Percentiles rank a stretch among this genome's conserved stretches.
These are phyloP conservation scores for Drosophila sordidula DNA, from an alignment of 2,888 invertebrate genomes.

Conservation along the genomic window DNA sequence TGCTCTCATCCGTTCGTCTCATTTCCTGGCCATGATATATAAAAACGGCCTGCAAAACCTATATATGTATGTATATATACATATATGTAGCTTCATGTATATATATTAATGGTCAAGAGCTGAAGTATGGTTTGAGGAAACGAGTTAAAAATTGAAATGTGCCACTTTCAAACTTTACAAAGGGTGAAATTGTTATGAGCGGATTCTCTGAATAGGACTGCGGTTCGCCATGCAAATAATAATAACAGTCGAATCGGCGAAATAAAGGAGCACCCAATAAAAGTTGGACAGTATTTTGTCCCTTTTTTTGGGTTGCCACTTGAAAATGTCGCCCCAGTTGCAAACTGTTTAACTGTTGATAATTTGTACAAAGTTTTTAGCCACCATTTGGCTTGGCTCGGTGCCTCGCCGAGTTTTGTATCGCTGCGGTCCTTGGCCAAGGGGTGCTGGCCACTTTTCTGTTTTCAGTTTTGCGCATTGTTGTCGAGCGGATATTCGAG, in stretches of 20 bases:
- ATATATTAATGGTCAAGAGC: conserved; percentile 17
- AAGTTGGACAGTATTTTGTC: conserved; percentile 56
- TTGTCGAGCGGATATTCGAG: conserved; percentile 39
- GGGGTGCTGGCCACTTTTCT: conserved; percentile 8
- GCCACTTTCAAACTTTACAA: conserved; percentile 46
- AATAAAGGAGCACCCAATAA: conserved; percentile 58
- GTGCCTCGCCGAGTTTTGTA: conserved; percentile 3
- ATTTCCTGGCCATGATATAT: not conserved
- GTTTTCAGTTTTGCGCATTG: conserved; percentile 20
- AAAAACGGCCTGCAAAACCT: not conserved
- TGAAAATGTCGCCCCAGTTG: conserved; percentile 62
- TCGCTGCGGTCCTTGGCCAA: not conserved
- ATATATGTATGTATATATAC: not conserved
- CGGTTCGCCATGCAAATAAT: conserved; percentile 69
- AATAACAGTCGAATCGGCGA: conserved; percentile 64
- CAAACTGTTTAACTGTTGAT: conserved; percentile 66
- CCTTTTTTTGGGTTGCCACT: conserved; percentile 46
- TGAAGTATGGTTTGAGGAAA: conserved; percentile 18
- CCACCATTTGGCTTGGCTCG: conserved; percentile 39
- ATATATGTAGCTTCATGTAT: too few relatives aligned
- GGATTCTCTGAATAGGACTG: conserved; percentile 30
- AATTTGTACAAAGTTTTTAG: conserved; percentile 69
- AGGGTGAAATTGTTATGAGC: conserved; percentile 57
- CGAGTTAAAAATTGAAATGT: conserved; percentile 39
- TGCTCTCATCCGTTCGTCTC: not conserved